Evolutionary conservation across 2,797 vertebrate species (phyloP).

Genomic region (Molossus molossus): DNA sequence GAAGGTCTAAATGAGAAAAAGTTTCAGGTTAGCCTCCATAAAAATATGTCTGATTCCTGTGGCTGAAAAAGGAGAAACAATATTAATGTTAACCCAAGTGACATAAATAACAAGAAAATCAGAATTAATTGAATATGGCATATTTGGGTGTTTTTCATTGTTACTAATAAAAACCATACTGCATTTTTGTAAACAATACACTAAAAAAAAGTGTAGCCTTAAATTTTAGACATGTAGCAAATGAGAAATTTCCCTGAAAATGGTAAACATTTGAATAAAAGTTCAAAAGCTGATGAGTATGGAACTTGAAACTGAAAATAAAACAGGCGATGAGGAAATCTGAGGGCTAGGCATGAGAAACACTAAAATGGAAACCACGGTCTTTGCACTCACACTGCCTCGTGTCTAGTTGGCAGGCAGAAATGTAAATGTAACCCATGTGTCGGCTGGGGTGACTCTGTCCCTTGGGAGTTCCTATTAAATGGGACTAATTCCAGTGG

Average conservation of each 20-base stretch:
- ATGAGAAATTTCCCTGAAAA: constrained; percentile 76
- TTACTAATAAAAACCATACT: constrained; percentile 76
- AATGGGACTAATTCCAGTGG: neutral
- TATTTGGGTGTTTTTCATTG: constrained; percentile 57
- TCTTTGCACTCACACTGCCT: constrained; percentile 51
- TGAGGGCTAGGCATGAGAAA: constrained; percentile 11
- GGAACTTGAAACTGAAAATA: constrained; percentile 69
- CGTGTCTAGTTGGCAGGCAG: constrained; percentile 67
- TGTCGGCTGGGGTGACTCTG: constrained; percentile 21
- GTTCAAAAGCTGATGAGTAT: constrained; percentile 60
- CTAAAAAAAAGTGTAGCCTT: constrained; percentile 36
- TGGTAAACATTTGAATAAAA: constrained; percentile 67
- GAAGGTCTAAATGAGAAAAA: constrained; percentile 1
- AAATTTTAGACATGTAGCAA: constrained; percentile 71
- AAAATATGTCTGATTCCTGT: constrained; percentile 56
- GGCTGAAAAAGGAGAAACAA: constrained; percentile 33
- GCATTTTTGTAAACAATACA: constrained; percentile 65
- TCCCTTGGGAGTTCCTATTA: constrained; percentile 44
- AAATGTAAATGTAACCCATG: constrained; percentile 66
- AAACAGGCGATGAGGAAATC: constrained; percentile 55
- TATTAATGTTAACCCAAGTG: constrained; percentile 29
- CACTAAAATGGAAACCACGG: constrained; percentile 28
- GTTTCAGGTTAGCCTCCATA: neutral
- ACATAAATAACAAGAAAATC: constrained; percentile 67
- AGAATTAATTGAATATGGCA: constrained; percentile 67